Evolutionary conservation across 2,113 vertebrate species (phyloP).

Genomic region (Mesitornis unicolor): DNA sequence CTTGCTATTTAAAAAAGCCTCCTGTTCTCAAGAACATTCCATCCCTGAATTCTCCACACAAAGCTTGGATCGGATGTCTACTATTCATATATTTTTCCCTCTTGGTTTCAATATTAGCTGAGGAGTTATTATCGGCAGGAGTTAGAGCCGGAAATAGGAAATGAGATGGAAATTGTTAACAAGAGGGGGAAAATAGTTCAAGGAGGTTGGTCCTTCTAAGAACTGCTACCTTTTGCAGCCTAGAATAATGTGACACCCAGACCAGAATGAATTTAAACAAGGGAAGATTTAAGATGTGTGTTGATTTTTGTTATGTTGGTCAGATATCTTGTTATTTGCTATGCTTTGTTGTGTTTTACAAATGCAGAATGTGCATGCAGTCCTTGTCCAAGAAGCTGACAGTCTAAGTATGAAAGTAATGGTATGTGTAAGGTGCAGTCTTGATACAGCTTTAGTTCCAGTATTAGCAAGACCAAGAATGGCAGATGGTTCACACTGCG

Average conservation of each 20-base stretch:
- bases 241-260: background rate
- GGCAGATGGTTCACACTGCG: background rate
- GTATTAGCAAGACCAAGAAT: background rate
- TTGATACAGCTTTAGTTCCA: background rate
- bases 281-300: background rate
- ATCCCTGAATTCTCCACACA: conserved; percentile 32
- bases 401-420: background rate
- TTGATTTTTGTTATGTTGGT: background rate
- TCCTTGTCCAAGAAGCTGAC: background rate
- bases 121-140: conserved; percentile 45
- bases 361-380: background rate
- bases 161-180: conserved; percentile 64
- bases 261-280: background rate
- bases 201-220: conserved; percentile 51
- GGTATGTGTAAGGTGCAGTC: background rate
- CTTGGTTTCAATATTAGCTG: conserved; percentile 57
- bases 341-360: background rate
- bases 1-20: conserved; percentile 21
- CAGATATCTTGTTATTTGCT: background rate
- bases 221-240: conserved; percentile 12
- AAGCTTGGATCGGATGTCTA: conserved; percentile 66
- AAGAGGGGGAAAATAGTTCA: conserved; percentile 31
- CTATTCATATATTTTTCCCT: conserved; percentile 61
- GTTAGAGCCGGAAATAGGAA: conserved; percentile 60
- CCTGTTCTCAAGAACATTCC: conserved; percentile 58